phyloP scores from a whole-genome alignment of 1,140 invertebrate genomes.

The Drepana arcuata region DNA sequence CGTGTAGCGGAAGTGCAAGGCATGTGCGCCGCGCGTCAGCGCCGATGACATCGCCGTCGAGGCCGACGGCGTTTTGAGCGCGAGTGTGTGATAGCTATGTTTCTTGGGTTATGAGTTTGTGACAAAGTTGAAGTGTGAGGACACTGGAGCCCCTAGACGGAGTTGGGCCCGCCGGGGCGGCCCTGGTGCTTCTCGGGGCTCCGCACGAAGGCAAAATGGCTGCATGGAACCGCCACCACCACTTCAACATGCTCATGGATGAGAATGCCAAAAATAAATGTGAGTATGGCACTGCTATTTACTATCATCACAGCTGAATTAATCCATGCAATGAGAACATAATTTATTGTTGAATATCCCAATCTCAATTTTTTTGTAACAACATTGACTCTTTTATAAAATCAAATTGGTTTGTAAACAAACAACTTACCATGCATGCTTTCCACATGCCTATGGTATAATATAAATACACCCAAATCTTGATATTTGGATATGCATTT shows the following conservation, averaged over 20 bases:
- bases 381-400: no score
- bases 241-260: slow-evolving; percentile 79
- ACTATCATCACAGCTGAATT: no score
- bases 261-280: slow-evolving; percentile 79
- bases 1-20: slow-evolving; percentile 60
- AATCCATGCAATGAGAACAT: no score
- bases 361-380: no score
- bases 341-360: no score
- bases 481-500: no score
- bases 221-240: slow-evolving; percentile 82
- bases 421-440: no score
- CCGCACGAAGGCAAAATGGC: slow-evolving; percentile 74
- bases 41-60: slow-evolving; percentile 61
- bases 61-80: slow-evolving; percentile 55
- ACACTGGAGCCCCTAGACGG: slow-evolving; percentile 71
- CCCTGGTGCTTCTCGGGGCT: slow-evolving; percentile 72
- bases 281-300: no score
- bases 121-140: slow-evolving; percentile 67
- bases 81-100: slow-evolving; percentile 60
- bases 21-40: slow-evolving; percentile 56
- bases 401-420: no score
- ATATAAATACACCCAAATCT: no score
- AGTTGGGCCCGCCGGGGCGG: slow-evolving; percentile 71
- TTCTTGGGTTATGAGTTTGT: slow-evolving; percentile 68
- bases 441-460: no score